Conservation (phyloP, 2,888 invertebrate species). For the Drosophila longiperda region DNA sequence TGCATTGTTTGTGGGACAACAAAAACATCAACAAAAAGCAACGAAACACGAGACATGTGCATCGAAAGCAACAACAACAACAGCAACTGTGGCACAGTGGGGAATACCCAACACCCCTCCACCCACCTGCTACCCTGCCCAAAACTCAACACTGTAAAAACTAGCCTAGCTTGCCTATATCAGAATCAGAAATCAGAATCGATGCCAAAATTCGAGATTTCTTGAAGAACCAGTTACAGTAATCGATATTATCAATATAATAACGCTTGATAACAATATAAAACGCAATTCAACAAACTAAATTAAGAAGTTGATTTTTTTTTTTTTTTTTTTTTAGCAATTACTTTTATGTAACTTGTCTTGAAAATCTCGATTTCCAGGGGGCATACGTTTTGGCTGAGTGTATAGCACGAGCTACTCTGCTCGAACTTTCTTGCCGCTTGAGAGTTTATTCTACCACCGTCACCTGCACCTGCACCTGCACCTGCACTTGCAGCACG, state of each 20-base stretch:
- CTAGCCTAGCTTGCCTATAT: not conserved
- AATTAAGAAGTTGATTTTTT: not conserved
- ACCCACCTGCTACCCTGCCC: too few species aligned
- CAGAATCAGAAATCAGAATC: not conserved
- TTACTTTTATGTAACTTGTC: not conserved
- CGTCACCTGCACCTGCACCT: constrained; percentile 29
- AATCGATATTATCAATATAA: not conserved
- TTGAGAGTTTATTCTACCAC: constrained; percentile 15
- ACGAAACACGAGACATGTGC: constrained; percentile 45
- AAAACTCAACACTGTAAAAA: not conserved
- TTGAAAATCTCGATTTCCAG: not conserved
- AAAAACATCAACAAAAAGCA: constrained; percentile 29
- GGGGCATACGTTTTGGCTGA: not conserved
- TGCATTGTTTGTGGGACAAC: constrained; percentile 66
- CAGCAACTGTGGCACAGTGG: not conserved
- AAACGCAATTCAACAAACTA: not conserved
- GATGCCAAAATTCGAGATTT: not conserved
- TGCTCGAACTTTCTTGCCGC: not conserved
- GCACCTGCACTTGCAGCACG: constrained; percentile 29
- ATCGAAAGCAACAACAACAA: constrained; percentile 12
- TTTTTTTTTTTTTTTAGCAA: not conserved
- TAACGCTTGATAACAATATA: not conserved
- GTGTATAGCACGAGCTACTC: not conserved
- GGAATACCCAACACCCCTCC: not conserved
- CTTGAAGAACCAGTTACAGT: not conserved